Evolutionary conservation across 2,113 vertebrate species (phyloP), one percentile per base, ranked within the genome.

Genomic region (Oreochromis aureus): DNA sequence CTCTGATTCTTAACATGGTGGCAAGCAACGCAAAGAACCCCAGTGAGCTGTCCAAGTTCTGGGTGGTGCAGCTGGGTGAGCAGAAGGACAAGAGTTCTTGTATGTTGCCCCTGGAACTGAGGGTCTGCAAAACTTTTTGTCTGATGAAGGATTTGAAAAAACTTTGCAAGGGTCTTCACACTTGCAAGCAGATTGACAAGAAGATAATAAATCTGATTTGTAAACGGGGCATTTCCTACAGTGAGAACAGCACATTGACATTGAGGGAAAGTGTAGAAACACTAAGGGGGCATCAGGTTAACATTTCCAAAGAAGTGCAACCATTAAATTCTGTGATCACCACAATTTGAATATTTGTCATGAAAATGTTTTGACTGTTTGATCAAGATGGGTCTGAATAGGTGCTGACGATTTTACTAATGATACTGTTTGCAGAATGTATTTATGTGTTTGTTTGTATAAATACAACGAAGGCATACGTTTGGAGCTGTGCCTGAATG

Each of bases 1-100:
- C 95, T 27, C 89, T 97, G 27, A 95, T 96, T 32, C 95, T 97
- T 44, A 97, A 97, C 88, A 92, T 98, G 39, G 95, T 97, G 61
- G 96, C 94, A 8, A 94, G 96, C 5, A 95, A 96, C 2, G 83
- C 96, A 24, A 95, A 95, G 89, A 94, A 89, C 10, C 79, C 92
- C 48, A 80, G 24, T 1, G 83, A 89, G 34, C 85, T 95, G 36
- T 86, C 88, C 24, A 97, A 97, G 86, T 97, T 97, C 56, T 86
- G 96, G 84, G 94, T 97, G 8, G 95, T 98, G 87, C 94, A 91
- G 83, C 95, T 97, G 10, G 93, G 81, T 10, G 39, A 94, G n/a
- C 39, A 78, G 3, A 63, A 78, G 5, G 63, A 79, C 51, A 82
- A 71, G 30, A 87, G 86, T 0, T 6, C 10, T 19, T 4, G 11